A percentile compares a stretch with the other conserved stretches of the same genome.
Evolutionary conservation across 2,797 vertebrate species (phyloP).

Genomic region (Pygocentrus nattereri): DNA sequence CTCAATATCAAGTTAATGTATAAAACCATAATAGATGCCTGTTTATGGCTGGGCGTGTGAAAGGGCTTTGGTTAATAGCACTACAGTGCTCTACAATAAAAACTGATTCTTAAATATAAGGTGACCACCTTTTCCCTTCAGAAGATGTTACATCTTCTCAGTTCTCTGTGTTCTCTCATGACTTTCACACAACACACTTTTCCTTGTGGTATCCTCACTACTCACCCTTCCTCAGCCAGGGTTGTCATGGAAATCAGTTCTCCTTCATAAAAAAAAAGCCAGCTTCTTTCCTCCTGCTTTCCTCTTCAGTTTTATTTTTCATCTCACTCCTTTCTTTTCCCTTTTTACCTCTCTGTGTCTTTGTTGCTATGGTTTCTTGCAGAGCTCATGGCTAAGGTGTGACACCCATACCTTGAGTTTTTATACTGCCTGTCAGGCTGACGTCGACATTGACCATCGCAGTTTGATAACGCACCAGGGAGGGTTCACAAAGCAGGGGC

Average conservation of each 20-base stretch:
- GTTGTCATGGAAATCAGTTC: conserved; percentile 74
- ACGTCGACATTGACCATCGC: conserved; percentile 60
- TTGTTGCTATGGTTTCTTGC: conserved; percentile 62
- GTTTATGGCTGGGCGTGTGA: background rate
- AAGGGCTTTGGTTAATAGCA: background rate
- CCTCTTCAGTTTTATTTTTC: conserved; percentile 58
- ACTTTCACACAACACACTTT: conserved; percentile 60
- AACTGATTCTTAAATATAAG: background rate
- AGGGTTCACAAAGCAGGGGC: conserved; percentile 18
- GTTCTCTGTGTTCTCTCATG: conserved; percentile 18
- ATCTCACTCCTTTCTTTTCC: conserved; percentile 41
- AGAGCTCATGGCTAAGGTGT: conserved; percentile 53
- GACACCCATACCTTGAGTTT: conserved; percentile 49
- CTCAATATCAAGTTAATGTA: no score
- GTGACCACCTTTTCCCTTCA: background rate
- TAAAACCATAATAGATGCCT: background rate
- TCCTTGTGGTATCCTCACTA: conserved; percentile 69
- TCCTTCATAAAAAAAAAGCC: conserved; percentile 49
- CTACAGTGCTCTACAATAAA: background rate
- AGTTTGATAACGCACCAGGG: conserved; percentile 52
- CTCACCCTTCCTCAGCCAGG: conserved; percentile 64
- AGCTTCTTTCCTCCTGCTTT: conserved; percentile 69
- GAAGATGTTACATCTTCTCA: background rate
- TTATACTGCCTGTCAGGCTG: conserved; percentile 58
- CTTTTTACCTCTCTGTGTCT: conserved; percentile 52